Evolutionary conservation across 1,140 invertebrate genomes (phyloP), one percentile per base, ranked within the genome.

Genomic region (Anoplolepis gracilipes): DNA sequence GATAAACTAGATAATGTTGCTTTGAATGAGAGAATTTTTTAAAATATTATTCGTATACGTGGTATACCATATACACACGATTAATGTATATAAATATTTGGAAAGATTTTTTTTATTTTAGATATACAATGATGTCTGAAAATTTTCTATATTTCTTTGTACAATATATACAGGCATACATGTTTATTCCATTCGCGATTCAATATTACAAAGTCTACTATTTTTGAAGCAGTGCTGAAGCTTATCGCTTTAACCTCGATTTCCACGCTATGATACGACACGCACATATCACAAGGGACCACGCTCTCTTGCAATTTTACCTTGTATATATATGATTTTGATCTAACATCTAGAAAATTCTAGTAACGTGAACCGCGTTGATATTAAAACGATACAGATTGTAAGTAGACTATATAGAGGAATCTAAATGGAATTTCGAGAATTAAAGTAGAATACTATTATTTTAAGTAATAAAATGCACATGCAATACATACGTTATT

Each of bases 161-260:
- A 64, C 46, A n/a, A 30, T 36, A 33, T 6, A n/a, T 19, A 59
- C 1, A 25, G 7, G n/a, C 7, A 53, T 19, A 11, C n/a, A 30
- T 16, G 30, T 53, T 25, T 8, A 22, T 55, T 36, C 1, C 6
- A n/a, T 69, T 67, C 22, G 42, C 28, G 39, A 11, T 33, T 7
- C 55, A 79, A 28, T 30, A 65, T 11, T 1, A 70, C 46, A 55
- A 55, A 70, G 64, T 69, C 13, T 39, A 22, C 22, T 79, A 70
- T 70, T 79, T 79, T 22, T 55, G 46, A 69, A 36, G 46, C 16
- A n/a, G 33, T 53, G 64, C 77, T 79, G 67, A n/a, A 79, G 67
- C 62, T 42, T 69, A 79, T 25, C 33, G 30, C 33, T 79, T 70
- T 69, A 79, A 79, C 77, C 77, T 0, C 64, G 46, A 79, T 79